These are phyloP conservation scores for Andrena camellia DNA, from an alignment of 2,888 invertebrate genomes.

Conservation along the genomic window DNA sequence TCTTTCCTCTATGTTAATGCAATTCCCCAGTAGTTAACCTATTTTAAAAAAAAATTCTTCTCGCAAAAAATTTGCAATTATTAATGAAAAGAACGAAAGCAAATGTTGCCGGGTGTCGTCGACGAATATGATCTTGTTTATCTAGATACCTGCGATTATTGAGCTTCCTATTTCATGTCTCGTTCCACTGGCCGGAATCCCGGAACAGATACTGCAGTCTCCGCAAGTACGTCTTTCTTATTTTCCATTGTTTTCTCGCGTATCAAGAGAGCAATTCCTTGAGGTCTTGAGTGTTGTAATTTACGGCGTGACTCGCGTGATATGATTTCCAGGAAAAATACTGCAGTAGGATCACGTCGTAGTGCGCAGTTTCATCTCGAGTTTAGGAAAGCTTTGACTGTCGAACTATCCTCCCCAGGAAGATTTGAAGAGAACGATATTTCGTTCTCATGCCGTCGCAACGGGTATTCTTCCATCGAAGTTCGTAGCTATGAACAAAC, in stretches of 20 bases:
- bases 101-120: neutral
- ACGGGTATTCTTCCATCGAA: slow-evolving; percentile 4
- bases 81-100: neutral
- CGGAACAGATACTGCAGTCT: slow-evolving; percentile 4
- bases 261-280: slow-evolving; percentile 32
- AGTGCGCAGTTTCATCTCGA: slow-evolving; percentile 40
- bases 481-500: neutral
- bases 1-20: neutral
- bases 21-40: neutral
- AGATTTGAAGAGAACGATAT: slow-evolving; percentile 34
- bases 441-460: slow-evolving; percentile 7
- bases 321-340: slow-evolving; percentile 49
- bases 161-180: neutral
- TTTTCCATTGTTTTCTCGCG: slow-evolving; percentile 33
- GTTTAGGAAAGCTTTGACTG: slow-evolving; percentile 40
- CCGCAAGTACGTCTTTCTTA: slow-evolving; percentile 15
- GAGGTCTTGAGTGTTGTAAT: slow-evolving; percentile 42
- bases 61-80: neutral
- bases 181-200: neutral
- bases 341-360: slow-evolving; percentile 43
- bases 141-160: neutral
- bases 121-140: neutral
- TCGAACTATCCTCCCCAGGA: slow-evolving; percentile 26
- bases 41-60: neutral
- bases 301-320: slow-evolving; percentile 45